These are phyloP conservation scores for Mesorhabditis spiculigera DNA, from an alignment of 2,888 invertebrate species.

Conservation along the genomic window DNA sequence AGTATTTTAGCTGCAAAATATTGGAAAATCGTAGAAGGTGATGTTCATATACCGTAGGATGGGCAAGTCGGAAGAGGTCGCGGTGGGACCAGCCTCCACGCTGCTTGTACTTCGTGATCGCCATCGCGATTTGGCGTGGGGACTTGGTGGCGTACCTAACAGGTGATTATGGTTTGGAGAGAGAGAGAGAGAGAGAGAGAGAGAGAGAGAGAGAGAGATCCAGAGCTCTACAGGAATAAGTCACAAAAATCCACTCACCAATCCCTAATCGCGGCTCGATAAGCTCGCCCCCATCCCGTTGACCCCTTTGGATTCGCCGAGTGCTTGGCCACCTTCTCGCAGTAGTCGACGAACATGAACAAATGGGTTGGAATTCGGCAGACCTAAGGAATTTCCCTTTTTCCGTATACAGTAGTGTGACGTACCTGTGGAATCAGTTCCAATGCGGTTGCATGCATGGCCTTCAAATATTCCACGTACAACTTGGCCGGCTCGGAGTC, in stretches of 20 bases:
- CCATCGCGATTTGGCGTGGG: slow-evolving; percentile 68
- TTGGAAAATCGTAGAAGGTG: no score
- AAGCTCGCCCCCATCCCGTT: slow-evolving; percentile 68
- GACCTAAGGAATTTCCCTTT: slow-evolving; percentile 60
- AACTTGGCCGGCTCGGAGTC: no score
- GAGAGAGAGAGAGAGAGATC: no score
- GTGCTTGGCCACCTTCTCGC: slow-evolving; percentile 61
- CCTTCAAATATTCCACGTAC: not conserved
- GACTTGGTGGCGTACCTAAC: slow-evolving; percentile 62
- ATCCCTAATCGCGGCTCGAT: slow-evolving; percentile 68
- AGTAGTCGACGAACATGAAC: slow-evolving; percentile 69
- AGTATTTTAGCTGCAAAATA: no score
- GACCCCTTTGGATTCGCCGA: slow-evolving; percentile 15
- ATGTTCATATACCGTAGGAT: slow-evolving; percentile 28
- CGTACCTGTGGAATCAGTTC: slow-evolving; percentile 19
- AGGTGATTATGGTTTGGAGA: not conserved
- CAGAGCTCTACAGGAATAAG: not conserved
- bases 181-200: not conserved
- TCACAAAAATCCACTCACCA: slow-evolving; percentile 66
- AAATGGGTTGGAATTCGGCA: slow-evolving; percentile 69
- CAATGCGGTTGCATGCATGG: slow-evolving; percentile 23
- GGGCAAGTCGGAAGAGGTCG: slow-evolving; percentile 66
- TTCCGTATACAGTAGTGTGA: no score
- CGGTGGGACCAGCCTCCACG: slow-evolving; percentile 73
- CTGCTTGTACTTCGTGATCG: slow-evolving; percentile 68